A percentile compares a stretch with the other conserved stretches of the same genome.
Conservation (phyloP, 2,888 invertebrate genomes). For the Luffia ferchaultella region DNA sequence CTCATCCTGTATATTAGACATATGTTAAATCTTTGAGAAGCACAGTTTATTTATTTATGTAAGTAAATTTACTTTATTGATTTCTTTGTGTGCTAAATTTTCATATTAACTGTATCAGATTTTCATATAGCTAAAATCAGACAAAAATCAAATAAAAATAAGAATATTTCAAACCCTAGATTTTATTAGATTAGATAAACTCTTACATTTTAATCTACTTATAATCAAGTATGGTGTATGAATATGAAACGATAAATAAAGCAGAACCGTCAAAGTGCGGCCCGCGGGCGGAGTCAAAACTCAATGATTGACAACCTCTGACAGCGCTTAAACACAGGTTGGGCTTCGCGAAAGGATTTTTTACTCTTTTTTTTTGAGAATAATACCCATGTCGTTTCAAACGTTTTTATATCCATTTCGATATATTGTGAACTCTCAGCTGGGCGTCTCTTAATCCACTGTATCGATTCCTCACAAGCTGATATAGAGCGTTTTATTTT, state of each 20-base stretch:
- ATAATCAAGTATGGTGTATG: no score
- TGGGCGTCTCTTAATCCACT: constrained; percentile 35
- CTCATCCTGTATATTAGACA: no score
- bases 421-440: constrained; percentile 32
- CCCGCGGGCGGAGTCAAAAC: constrained; percentile 25
- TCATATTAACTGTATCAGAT: no score
- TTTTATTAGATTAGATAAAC: no score
- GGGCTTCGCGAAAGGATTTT: constrained; percentile 46
- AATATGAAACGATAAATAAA: constrained; percentile 18
- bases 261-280: constrained; percentile 25
- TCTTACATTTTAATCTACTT: no score
- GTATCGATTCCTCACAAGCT: constrained; percentile 23
- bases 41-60: no score
- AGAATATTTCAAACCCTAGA: no score
- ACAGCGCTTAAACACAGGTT: constrained; percentile 60
- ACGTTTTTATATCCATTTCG: constrained; percentile 13
- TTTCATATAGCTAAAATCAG: no score
- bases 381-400: constrained; percentile 4
- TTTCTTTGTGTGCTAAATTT: no score
- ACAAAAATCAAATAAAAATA: no score
- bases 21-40: no score
- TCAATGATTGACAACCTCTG: constrained; percentile 50
- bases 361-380: constrained; percentile 18
- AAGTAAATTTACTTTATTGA: no score
- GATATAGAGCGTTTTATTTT: not conserved